A percentile compares a stretch with the other conserved stretches of the same genome.
Conservation (phyloP, 2,113 vertebrate genomes). For the Chionodraco myersi region DNA sequence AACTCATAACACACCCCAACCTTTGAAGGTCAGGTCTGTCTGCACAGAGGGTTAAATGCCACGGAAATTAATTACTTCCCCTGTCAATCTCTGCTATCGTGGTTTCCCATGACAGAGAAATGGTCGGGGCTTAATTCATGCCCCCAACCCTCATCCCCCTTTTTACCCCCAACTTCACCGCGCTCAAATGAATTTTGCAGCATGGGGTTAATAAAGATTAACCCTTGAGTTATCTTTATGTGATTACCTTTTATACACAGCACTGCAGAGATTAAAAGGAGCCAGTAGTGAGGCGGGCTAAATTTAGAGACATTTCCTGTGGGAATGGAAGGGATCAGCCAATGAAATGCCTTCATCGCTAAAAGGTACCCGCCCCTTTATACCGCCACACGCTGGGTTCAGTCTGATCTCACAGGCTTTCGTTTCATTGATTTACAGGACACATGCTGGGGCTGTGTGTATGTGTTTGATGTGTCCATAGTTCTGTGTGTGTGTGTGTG, state of each 20-base stretch:
- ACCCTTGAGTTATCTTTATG: conserved; percentile 58
- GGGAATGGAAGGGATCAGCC: conserved; percentile 8
- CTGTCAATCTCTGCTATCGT: conserved; percentile 70
- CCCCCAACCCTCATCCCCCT: conserved; percentile 1
- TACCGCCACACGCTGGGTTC: conserved; percentile 15
- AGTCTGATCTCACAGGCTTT: conserved; percentile 29
- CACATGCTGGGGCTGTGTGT: neutral
- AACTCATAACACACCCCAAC: conserved; percentile 52
- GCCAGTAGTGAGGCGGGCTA: conserved; percentile 15
- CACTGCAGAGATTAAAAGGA: conserved; percentile 65
- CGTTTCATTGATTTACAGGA: conserved; percentile 21
- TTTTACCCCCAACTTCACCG: conserved; percentile 49
- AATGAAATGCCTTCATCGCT: conserved; percentile 35
- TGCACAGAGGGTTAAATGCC: conserved; percentile 72
- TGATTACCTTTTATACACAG: conserved; percentile 68
- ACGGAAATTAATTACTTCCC: conserved; percentile 76
- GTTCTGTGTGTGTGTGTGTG: neutral
- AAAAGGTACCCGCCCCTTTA: conserved; percentile 2
- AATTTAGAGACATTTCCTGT: conserved; percentile 36
- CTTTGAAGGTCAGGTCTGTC: conserved; percentile 71
- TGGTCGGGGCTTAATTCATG: conserved; percentile 32
- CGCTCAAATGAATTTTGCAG: conserved; percentile 66
- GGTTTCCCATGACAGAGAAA: conserved; percentile 59
- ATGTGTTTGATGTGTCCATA: neutral
- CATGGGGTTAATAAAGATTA: conserved; percentile 73